Base-by-base conservation (phyloP, 2,113 vertebrate genomes). In the Dasyornis broadbenti region DNA sequence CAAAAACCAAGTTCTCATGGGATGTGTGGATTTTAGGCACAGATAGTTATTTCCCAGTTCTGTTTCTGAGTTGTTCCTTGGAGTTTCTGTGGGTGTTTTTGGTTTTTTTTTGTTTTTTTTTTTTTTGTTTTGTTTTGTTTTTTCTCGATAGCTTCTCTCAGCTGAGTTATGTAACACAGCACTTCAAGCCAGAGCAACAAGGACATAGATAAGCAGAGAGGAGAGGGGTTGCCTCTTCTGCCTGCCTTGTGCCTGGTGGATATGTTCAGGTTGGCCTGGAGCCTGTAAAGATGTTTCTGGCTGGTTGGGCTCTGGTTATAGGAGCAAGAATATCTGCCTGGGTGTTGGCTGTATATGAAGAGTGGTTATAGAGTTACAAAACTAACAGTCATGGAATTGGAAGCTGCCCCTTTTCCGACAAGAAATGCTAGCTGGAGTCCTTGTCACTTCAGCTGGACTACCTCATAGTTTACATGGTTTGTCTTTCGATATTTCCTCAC, bases 21-120 rank as follows among this genome's bases (percentile, higher is more conserved):
- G 26, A 14, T 24, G 6, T 68, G 47, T 0, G 0, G 30, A 42
- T 68, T 26, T 64, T 82, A 57, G 26, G 28, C 61, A 42, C 13
- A n/a, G 80, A 45, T 15, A 76, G 30, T 64, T 82, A 39, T 71
- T 54, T 40, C 35, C 7, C 6, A 2, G 3, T 59, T 90, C 17
- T 50, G 13, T 75, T 65, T 65, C 28, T 23, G 30, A 63, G 28
- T 82, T 82, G 11, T 56, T 77, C 78, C 35, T 61, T 90, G 52
- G 39, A 70, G 13, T 59, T 75, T 75, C 3, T 84, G 20, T 77
- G 23, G 31, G 8, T 30, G 4, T 4, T 35, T 65, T 49, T 8
- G 20, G 11, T 3, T 56, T 27, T 33, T 35, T 40, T 63, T 17
- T 44, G 8, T 33, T 40, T 80, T 35, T 33, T 40, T 80, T 35